Evolutionary conservation across 2,888 invertebrate genomes (phyloP), one percentile per base, ranked within the genome.

Genomic region (Watsonalla binaria): DNA sequence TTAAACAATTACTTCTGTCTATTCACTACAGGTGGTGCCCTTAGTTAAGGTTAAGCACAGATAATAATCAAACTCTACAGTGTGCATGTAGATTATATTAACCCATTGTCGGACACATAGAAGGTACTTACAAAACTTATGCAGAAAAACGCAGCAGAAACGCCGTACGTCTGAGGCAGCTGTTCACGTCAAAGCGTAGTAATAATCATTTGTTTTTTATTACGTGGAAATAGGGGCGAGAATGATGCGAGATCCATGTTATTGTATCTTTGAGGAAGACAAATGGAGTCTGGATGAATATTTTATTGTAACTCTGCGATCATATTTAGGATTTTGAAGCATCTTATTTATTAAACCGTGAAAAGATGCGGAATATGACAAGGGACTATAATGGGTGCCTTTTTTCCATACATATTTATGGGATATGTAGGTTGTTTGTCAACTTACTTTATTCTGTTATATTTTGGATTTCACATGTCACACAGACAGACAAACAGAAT

Each of bases 131-230:
- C 6, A 42, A 35, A 46, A 51, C n/a, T n/a, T n/a, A n/a, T n/a
- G n/a, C 42, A 51, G 54, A 52, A 54, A 48, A 52, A 50, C 15
- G 46, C 47, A 37, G 14, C 49, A 37, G 14, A 14, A 15, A 49
- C 11, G 5, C 8, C 39, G 11, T 5, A 11, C 48, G 51, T 59
- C 50, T 61, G 52, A 48, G 52, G 54, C 34, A 5, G 2, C 47
- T 53, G 50, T 55, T 63, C 57, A 61, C 50, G 52, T 35, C 47
- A 54, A 64, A 66, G 63, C 61, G 66, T 67, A 61, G 65, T 56
- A 68, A 73, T 71, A 74, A 74, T 74, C 74, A 74, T 80, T 81
- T 77, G 72, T 72, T 75, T 76, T 80, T 79, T 81, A 80, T 80
- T 62, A 76, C 70, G 63, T 70, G 74, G 75, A 76, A 78, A 74